Evolutionary conservation across 1,140 invertebrate genomes (phyloP).

Genomic region (Solenopsis fugax): DNA sequence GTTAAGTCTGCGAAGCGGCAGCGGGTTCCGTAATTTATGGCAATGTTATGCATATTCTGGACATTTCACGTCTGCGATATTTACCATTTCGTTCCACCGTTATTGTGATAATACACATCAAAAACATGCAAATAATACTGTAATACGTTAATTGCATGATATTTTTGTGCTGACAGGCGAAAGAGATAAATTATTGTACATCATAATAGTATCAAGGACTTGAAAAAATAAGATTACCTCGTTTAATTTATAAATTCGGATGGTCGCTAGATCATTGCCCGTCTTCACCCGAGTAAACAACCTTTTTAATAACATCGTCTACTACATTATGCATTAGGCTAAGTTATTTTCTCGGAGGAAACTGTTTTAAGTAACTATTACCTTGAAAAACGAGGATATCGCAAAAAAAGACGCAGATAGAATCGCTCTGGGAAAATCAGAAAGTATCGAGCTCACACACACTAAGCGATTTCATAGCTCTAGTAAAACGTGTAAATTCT

Average conservation of each 20-base stretch:
- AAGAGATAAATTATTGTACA: not conserved
- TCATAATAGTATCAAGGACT: not conserved
- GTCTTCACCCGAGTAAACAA: not conserved
- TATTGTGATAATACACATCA: not conserved
- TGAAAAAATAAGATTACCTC: not conserved
- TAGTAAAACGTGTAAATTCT: not conserved
- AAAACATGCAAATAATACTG: not conserved
- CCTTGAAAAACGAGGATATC: not conserved
- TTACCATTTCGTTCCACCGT: not conserved
- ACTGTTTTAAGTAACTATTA: not conserved
- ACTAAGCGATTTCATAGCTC: not conserved
- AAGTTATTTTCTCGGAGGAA: not conserved
- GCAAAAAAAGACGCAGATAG: not conserved
- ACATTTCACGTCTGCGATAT: constrained; percentile 22
- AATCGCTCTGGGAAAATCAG: not conserved
- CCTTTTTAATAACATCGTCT: not conserved
- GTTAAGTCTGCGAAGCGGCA: constrained; percentile 47
- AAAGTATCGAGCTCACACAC: not conserved
- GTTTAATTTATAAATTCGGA: not conserved
- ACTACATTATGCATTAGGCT: not conserved
- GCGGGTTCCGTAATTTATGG: constrained; percentile 49
- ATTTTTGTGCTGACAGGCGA: not conserved
- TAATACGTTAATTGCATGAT: constrained; percentile 17
- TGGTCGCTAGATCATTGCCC: not conserved
- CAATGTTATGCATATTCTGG: constrained; percentile 39